Percentiles rank a stretch among this genome's conserved stretches.
phyloP scores from a whole-genome alignment of 37 sponge, comb jelly and placozoan genomes.

The Axinella damicornis region DNA sequence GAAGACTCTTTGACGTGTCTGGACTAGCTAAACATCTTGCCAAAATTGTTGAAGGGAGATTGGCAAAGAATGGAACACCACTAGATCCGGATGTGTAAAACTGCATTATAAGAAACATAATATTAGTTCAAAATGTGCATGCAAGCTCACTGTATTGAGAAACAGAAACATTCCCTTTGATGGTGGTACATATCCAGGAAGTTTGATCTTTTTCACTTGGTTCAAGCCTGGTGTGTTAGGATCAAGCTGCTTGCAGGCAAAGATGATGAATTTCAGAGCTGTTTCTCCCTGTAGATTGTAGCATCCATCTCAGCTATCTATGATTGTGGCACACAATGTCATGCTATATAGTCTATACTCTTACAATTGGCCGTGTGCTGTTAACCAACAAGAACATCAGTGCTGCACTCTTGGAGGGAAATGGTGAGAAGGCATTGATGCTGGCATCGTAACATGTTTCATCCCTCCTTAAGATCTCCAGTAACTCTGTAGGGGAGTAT shows the following conservation, averaged over 20 bases:
- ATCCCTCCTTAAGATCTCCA: no score
- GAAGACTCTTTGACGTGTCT: not conserved
- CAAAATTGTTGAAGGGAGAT: not conserved
- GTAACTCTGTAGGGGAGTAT: no score
- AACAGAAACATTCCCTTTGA: no score
- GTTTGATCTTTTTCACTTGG: slow-evolving; percentile 10
- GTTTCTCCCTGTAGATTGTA: not conserved
- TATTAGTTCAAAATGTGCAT: no score
- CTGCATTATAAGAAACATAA: no score
- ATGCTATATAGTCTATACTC: not conserved
- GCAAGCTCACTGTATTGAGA: no score
- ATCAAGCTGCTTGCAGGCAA: not conserved
- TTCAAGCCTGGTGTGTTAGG: slow-evolving; percentile 2
- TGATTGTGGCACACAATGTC: not conserved
- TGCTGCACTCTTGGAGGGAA: slow-evolving; percentile 1
- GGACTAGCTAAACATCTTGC: slow-evolving; percentile 1
- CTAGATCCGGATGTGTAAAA: not conserved
- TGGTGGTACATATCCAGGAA: slow-evolving; percentile 35
- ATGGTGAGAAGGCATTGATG: slow-evolving; percentile 11
- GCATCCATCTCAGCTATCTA: not conserved
- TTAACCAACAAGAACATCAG: slow-evolving; percentile 9
- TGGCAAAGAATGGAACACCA: not conserved
- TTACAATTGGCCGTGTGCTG: slow-evolving; percentile 35
- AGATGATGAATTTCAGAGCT: not conserved
- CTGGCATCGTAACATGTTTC: no score